Base-by-base conservation (phyloP, 2,797 vertebrate species). In the Anguilla pacifica region DNA sequence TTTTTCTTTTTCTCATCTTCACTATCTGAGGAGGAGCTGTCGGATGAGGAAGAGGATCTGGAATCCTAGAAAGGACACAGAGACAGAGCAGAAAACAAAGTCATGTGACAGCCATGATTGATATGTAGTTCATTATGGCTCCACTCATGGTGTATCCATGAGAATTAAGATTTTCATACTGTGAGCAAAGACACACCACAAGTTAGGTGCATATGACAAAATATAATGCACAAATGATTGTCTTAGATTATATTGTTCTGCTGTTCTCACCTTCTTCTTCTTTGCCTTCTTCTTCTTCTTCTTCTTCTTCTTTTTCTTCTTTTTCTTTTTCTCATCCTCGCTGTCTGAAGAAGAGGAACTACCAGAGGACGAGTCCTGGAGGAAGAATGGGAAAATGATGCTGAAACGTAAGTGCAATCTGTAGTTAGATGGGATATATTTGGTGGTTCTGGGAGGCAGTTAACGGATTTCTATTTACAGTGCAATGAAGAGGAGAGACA, bases 1-100 rank as follows among this genome's bases (percentile, higher is more conserved):
- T 92, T 92, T 72, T 94, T 93, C 72, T 94, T 94, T 90, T 94
- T 92, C 0, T 94, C 91, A 5, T 93, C 90, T n/a, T 95, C 93
- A 25, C 91, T 92, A 87, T 94, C 93, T 2, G 92, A 93, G 0
- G 90, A 94, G 9, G 92, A 93, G 87, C 91, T 90, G 39, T 92
- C 91, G 72, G 91, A 85, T 15, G 83, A 88, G 51, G 51, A 85
- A 49, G 83, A 93, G 57, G 92, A 93, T 6, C 53, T 61, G 46
- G 85, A 86, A 7, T 43, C 86, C 86, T 86, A 55, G 6, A 15
- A 46, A 51, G 46, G 79, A 19, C 17, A 55, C 10, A 10, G 22
- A 82, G 46, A 82, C 43, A 82, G 13, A 57, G 7, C 53, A 61
- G 43, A 67, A 46, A 6, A 11, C 46, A 3, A 53, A 9, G 49